phyloP scores from a whole-genome alignment of 2,888 invertebrate species.

The Cheiracanthium punctorium region DNA sequence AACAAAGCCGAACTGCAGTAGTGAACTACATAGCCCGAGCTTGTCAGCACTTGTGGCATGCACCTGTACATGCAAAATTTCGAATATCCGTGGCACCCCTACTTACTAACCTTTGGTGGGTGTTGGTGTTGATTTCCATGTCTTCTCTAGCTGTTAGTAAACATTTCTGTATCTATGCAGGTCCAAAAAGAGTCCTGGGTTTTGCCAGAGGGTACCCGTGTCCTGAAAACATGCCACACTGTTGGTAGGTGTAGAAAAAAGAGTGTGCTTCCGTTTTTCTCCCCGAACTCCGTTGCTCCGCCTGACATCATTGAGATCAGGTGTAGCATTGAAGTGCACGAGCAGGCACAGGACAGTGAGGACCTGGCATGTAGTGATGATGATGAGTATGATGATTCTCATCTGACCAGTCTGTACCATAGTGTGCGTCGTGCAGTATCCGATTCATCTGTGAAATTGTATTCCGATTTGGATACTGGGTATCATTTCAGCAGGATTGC shows the following conservation, averaged over 20 bases:
- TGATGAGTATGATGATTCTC: neutral
- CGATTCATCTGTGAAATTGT: neutral
- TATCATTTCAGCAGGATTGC: slow-evolving; percentile 44
- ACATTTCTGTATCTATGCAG: slow-evolving; percentile 41
- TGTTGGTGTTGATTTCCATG: neutral
- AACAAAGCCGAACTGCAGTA: too few relatives aligned
- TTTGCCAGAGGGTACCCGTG: slow-evolving; percentile 50
- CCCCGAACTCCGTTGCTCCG: neutral
- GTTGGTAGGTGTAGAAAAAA: slow-evolving; percentile 55
- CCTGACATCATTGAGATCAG: slow-evolving; percentile 55
- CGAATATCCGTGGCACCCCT: too few relatives aligned
- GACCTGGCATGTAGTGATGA: neutral
- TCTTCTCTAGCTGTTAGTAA: neutral
- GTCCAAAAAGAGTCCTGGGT: slow-evolving; percentile 57
- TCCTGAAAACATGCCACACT: slow-evolving; percentile 63
- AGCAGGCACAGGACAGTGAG: slow-evolving; percentile 20
- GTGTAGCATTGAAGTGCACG: slow-evolving; percentile 65
- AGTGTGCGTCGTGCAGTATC: neutral
- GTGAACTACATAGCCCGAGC: too few relatives aligned
- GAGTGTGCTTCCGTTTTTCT: slow-evolving; percentile 37
- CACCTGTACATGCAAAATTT: too few relatives aligned
- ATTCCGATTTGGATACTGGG: slow-evolving; percentile 6
- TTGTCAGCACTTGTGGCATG: too few relatives aligned
- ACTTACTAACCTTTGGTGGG: neutral
- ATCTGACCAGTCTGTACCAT: neutral